phyloP scores from a whole-genome alignment of 2,113 vertebrate genomes.

The Macrotus californicus region DNA sequence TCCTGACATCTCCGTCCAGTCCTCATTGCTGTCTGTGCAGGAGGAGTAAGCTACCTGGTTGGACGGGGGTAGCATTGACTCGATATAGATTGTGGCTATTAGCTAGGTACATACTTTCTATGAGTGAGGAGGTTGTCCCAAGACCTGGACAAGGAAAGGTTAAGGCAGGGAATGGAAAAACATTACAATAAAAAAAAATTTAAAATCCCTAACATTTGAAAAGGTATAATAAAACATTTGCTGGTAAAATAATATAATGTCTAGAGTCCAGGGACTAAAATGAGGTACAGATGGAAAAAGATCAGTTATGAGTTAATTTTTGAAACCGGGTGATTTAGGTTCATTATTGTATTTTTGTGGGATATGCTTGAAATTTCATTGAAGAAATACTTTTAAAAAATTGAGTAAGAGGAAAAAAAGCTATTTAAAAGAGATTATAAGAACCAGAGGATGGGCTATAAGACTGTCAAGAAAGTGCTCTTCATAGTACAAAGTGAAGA shows the following conservation, averaged over 20 bases:
- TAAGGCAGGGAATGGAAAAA: neutral
- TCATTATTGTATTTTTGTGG: neutral
- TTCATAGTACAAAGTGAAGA: neutral
- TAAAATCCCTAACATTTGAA: neutral
- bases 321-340: neutral
- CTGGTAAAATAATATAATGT: neutral
- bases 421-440: neutral
- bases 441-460: neutral
- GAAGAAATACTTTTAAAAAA: neutral
- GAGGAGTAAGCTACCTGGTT: neutral
- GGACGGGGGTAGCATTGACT: neutral
- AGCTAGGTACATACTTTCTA: neutral
- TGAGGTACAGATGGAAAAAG: neutral
- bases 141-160: neutral
- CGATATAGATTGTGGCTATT: neutral
- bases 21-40: neutral
- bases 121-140: neutral
- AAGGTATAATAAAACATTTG: neutral
- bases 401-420: neutral
- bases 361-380: neutral
- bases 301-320: neutral
- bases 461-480: neutral
- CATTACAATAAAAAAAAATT: constrained; percentile 19
- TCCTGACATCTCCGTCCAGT: neutral
- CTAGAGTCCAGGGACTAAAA: neutral